Percentiles rank a stretch among this genome's conserved stretches.
Conservation (phyloP, 2,113 vertebrate genomes). For the Gobiocypris rarus region DNA sequence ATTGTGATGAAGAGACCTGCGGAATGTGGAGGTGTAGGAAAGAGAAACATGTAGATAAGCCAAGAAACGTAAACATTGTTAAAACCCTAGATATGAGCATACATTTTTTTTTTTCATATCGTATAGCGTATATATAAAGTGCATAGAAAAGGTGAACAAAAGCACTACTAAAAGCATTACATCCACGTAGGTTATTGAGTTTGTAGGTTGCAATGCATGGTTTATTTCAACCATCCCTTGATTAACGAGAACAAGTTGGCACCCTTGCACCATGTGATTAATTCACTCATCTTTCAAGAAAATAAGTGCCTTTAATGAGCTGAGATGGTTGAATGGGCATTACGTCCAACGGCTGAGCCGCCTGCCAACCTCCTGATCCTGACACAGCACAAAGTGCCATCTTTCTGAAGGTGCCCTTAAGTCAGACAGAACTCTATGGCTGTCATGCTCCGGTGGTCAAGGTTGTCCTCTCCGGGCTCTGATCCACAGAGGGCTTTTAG, state of each 20-base stretch:
- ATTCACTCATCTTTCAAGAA: constrained; percentile 6
- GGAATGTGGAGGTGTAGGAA: constrained; percentile 9
- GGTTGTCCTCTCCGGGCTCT: constrained; percentile 40
- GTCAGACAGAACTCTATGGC: constrained; percentile 26
- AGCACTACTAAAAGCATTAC: not conserved
- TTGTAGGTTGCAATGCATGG: not conserved
- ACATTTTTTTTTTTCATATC: too few relatives aligned
- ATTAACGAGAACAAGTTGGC: constrained; percentile 18
- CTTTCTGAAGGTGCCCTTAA: constrained; percentile 35
- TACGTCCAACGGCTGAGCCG: not conserved
- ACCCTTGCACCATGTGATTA: not conserved
- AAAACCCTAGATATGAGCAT: too few relatives aligned
- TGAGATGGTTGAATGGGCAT: constrained; percentile 20
- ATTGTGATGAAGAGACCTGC: constrained; percentile 26
- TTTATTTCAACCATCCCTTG: constrained; percentile 9
- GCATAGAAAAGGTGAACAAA: not conserved
- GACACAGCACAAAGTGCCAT: constrained; percentile 39
- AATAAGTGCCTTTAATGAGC: constrained; percentile 35
- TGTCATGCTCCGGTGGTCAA: constrained; percentile 43
- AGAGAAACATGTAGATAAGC: not conserved
- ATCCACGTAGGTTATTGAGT: not conserved
- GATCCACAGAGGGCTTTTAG: constrained; percentile 42
- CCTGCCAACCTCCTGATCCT: constrained; percentile 40
- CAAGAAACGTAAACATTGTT: not conserved
- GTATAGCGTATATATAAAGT: too few relatives aligned